Base-by-base conservation (phyloP, 2,888 invertebrate species). In the Aphodius sticticus region DNA sequence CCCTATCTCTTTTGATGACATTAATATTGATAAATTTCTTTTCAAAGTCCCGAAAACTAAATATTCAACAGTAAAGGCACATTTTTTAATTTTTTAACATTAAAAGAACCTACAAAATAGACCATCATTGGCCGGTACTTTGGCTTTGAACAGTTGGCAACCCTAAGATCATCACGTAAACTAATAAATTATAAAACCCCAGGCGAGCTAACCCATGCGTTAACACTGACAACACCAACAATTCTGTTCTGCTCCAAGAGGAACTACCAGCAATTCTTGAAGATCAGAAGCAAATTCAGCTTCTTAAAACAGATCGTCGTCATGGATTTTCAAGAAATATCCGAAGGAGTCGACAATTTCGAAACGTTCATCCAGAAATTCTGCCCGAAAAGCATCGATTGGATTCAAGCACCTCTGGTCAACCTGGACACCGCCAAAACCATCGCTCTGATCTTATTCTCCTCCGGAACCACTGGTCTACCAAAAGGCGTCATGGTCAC, bases 391-490 rank as follows among this genome's bases (percentile, higher is more conserved):
- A 15, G 35, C 6, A 70, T 35, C n/a, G 69, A 36, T 0, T 36
- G n/a, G 15, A 2, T 69, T 6, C 35, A 69, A 9, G n/a, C 69
- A 69, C 72, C 72, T 15, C 6, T 26, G 0, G 35, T 69, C 0
- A 70, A 81, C 6, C 76, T 84, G 9, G 80, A 85, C 80, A 69
- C 82, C 6, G 79, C 80, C 6, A 81, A 84, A 36, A 83, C 84
- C 6, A 82, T 85, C 0, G 85, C 86, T 5, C 83, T 84, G 16
- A 83, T 86, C 15, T 76, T 94, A 79, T 94, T 92, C 87, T 94
- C 94, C 69, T 94, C 94, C 79, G 94, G 94, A 74, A 95, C 95
- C 0, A 92, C 92, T 15, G 95, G 94, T 0, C 87, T 93, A 84
- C 93, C 94, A 0, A 94, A 94, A 88, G 93, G 93, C 53, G 93